phyloP scores from a whole-genome alignment of 2,113 vertebrate species.

The Hirundichthys speculiger region DNA sequence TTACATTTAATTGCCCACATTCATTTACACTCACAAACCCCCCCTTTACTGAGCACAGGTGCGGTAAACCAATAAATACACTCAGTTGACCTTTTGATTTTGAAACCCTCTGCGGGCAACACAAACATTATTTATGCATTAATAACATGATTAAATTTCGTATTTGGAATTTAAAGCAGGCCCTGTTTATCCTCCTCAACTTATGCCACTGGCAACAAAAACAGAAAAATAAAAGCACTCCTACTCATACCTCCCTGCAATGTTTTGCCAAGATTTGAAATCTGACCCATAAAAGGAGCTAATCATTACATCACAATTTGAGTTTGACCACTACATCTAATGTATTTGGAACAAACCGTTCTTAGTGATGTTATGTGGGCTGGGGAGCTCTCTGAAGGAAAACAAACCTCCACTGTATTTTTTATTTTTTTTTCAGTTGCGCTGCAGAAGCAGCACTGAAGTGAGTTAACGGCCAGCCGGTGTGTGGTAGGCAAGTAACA shows the following conservation, averaged over 20 bases:
- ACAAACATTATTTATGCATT: no score
- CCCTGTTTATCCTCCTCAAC: constrained; percentile 12
- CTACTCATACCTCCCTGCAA: constrained; percentile 4
- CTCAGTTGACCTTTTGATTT: constrained; percentile 55
- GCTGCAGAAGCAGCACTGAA: background rate
- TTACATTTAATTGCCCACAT: constrained; percentile 24
- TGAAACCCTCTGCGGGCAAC: constrained; percentile 42
- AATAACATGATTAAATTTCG: no score
- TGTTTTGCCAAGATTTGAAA: constrained; percentile 12
- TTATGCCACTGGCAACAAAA: constrained; percentile 25
- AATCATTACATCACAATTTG: no score
- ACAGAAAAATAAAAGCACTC: constrained; percentile 19
- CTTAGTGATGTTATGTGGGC: background rate
- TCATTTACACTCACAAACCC: background rate
- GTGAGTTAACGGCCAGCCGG: background rate
- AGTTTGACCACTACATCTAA: no score
- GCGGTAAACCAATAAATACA: constrained; percentile 48
- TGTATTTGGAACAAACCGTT: background rate
- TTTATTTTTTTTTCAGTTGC: background rate
- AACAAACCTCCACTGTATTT: background rate
- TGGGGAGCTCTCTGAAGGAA: background rate
- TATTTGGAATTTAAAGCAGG: constrained; percentile 30
- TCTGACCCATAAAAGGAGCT: constrained; percentile 3
- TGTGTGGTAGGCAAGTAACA: background rate
- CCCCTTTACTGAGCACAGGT: background rate